These are phyloP conservation scores for Thecophora atra DNA, from an alignment of 2,888 invertebrate species.

Conservation along the genomic window DNA sequence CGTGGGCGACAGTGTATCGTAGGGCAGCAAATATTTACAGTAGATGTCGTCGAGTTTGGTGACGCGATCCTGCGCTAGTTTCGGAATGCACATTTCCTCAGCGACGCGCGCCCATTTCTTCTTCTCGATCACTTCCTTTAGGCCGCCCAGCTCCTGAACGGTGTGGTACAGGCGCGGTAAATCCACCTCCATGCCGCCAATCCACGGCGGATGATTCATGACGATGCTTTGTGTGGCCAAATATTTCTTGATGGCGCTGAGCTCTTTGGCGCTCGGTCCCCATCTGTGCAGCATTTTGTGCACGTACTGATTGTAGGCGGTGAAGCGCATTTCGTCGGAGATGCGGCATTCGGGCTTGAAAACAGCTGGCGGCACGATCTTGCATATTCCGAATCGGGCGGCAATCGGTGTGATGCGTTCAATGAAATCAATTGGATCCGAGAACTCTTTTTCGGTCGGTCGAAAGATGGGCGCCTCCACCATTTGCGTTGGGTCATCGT, in stretches of 20 bases:
- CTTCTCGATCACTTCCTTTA: conserved; percentile 86
- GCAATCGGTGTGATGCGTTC: conserved; percentile 80
- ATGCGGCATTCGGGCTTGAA: conserved; percentile 86
- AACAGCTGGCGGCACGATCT: conserved; percentile 82
- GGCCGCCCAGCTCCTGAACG: conserved; percentile 85
- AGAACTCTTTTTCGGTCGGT: conserved; percentile 84
- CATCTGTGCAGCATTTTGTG: conserved; percentile 87
- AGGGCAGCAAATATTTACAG: conserved; percentile 89
- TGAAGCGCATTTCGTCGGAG: conserved; percentile 85
- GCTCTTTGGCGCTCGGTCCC: conserved; percentile 87
- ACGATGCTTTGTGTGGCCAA: conserved; percentile 80
- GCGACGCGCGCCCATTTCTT: conserved; percentile 90
- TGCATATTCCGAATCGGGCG: conserved; percentile 85
- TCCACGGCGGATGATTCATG: conserved; percentile 80
- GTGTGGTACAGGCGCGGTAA: conserved; percentile 85
- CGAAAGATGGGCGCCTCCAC: conserved; percentile 82
- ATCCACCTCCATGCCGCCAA: conserved; percentile 92
- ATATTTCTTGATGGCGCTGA: conserved; percentile 85
- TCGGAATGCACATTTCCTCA: conserved; percentile 86
- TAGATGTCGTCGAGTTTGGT: conserved; percentile 89
- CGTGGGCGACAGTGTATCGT: conserved; percentile 82
- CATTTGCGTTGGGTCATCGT: conserved; percentile 68
- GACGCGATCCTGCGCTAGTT: conserved; percentile 80
- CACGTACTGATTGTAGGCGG: conserved; percentile 89
- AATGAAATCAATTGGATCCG: conserved; percentile 86